Percentiles rank a stretch among this genome's conserved stretches.
Evolutionary conservation across 2,113 vertebrate genomes (phyloP).

Genomic region (Sinocyclocheilus anophthalmus): DNA sequence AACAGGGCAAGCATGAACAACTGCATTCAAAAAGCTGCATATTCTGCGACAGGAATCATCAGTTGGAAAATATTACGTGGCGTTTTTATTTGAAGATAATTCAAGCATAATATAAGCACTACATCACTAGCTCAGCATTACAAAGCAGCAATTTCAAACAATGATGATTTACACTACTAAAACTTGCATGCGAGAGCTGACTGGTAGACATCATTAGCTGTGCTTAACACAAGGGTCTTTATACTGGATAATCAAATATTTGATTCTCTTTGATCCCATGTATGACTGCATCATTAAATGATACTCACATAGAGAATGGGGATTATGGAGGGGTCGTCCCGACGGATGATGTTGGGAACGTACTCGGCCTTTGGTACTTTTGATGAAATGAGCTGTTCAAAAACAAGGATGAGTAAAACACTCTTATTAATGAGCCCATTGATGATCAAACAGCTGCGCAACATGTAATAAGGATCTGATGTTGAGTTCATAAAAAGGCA

Average conservation of each 20-base stretch:
- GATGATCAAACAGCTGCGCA: slow-evolving; percentile 10
- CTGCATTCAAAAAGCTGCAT: background rate
- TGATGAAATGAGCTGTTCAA: slow-evolving; percentile 90
- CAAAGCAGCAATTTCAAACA: slow-evolving; percentile 27
- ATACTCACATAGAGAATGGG: slow-evolving; percentile 95
- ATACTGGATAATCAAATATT: slow-evolving; percentile 8
- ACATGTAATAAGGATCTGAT: background rate
- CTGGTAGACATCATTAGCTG: slow-evolving; percentile 39
- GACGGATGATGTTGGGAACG: slow-evolving; percentile 91
- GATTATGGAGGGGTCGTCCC: slow-evolving; percentile 93
- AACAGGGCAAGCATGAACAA: background rate
- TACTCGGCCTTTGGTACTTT: slow-evolving; percentile 97
- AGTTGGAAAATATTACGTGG: background rate
- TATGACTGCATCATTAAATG: slow-evolving; percentile 20
- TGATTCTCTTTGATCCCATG: slow-evolving; percentile 40
- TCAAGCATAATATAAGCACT: slow-evolving; percentile 3
- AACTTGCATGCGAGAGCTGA: background rate
- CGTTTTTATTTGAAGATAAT: background rate
- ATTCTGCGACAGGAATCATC: background rate
- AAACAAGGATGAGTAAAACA: slow-evolving; percentile 37
- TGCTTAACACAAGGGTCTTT: slow-evolving; percentile 22
- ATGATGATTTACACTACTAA: slow-evolving; percentile 52
- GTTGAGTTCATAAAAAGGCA: background rate
- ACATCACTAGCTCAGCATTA: background rate
- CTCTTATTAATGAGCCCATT: slow-evolving; percentile 4